Conservation (phyloP, 2,113 vertebrate genomes). For the Osmerus eperlanus region DNA sequence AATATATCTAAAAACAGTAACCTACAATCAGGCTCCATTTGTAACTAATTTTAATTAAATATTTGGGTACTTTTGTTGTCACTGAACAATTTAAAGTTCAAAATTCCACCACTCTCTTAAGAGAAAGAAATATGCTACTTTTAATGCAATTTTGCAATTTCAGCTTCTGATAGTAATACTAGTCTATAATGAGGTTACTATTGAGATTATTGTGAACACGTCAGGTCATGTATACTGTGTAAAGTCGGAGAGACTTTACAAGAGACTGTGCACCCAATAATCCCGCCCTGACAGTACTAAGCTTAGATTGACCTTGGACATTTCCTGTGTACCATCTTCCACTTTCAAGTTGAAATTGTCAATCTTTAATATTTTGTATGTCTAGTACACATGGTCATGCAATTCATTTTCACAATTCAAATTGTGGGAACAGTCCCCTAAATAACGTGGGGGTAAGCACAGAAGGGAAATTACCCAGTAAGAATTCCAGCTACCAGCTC, state of each 20-base stretch:
- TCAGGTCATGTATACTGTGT: not conserved
- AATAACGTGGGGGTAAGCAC: no score
- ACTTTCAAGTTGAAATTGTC: not conserved
- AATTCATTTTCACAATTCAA: not conserved
- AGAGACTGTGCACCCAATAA: constrained; percentile 22
- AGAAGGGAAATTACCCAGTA: no score
- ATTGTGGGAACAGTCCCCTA: no score
- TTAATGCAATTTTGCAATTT: no score
- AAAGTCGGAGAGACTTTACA: not conserved
- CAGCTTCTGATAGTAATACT: not conserved
- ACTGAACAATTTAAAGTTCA: no score
- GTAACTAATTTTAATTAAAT: no score
- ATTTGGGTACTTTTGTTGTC: no score
- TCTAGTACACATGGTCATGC: not conserved
- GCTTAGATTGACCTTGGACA: constrained; percentile 5
- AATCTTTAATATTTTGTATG: no score
- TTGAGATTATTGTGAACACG: not conserved
- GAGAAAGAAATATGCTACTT: no score
- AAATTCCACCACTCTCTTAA: no score
- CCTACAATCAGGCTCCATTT: no score
- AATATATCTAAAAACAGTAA: not conserved
- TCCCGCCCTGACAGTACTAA: constrained; percentile 9
- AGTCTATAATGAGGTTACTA: not conserved
- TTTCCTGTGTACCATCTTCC: not conserved
- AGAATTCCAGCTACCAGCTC: no score